Percentiles rank a stretch among this genome's conserved stretches.
Conservation (phyloP, 1,140 invertebrate genomes). For the Phenacoccus solenopsis region DNA sequence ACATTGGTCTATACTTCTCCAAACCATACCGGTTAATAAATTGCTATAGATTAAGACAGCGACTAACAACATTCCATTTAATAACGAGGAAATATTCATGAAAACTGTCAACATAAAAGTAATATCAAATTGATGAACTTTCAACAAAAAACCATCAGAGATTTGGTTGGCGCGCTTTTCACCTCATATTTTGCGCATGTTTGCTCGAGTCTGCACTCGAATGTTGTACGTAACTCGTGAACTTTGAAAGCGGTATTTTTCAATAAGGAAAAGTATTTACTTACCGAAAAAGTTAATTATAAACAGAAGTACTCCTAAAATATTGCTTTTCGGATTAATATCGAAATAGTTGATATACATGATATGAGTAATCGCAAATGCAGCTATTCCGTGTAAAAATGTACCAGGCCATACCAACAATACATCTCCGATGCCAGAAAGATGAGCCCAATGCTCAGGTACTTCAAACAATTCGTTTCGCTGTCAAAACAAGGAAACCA, state of each 20-base stretch:
- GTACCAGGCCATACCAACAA: not conserved
- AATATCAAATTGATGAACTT: too few species aligned
- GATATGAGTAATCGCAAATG: not conserved
- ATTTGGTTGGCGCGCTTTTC: too few species aligned
- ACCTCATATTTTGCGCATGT: too few species aligned
- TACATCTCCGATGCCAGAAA: not conserved
- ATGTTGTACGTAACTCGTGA: too few species aligned
- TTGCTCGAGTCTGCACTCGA: too few species aligned
- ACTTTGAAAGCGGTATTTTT: too few species aligned
- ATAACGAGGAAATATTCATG: not conserved
- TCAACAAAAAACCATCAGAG: too few species aligned
- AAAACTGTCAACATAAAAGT: too few species aligned
- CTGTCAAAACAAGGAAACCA: not conserved
- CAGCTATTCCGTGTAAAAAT: not conserved
- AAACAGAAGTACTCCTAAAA: not conserved
- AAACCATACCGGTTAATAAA: not conserved
- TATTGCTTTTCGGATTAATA: not conserved
- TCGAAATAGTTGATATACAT: not conserved
- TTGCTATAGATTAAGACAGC: not conserved
- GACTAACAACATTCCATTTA: not conserved
- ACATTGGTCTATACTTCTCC: not conserved
- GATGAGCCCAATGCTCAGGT: not conserved
- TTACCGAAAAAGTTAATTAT: not conserved
- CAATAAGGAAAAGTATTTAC: too few species aligned
- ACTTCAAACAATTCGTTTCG: not conserved